A percentile compares a stretch with the other conserved stretches of the same genome.
Evolutionary conservation across 2,797 vertebrate species (phyloP).

Genomic region (Menidia menidia): DNA sequence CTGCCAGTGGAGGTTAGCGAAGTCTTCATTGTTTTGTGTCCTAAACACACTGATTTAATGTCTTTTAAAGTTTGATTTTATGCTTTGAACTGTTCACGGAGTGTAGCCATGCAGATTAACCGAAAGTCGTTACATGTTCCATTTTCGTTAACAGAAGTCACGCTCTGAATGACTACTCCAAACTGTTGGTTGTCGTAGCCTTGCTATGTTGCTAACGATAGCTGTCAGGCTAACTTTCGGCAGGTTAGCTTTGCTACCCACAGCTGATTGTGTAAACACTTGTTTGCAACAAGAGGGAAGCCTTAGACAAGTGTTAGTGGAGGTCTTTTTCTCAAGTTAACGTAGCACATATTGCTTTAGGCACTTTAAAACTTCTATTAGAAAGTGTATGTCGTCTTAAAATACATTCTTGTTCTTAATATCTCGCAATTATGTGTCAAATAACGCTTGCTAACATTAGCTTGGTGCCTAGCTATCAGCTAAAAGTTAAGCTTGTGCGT

Average conservation of each 20-base stretch:
- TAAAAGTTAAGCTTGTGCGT: constrained; percentile 68
- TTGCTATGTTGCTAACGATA: constrained; percentile 62
- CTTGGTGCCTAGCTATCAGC: constrained; percentile 56
- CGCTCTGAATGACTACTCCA: constrained; percentile 58
- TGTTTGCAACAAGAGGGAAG: constrained; percentile 62
- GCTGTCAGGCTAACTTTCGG: constrained; percentile 74
- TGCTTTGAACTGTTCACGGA: not conserved
- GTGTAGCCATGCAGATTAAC: not conserved
- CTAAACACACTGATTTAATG: constrained; percentile 42
- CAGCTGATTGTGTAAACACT: constrained; percentile 81
- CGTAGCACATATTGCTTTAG: fast-evolving
- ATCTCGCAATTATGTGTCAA: constrained; percentile 59
- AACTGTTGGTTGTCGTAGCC: constrained; percentile 68
- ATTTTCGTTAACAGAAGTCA: constrained; percentile 29
- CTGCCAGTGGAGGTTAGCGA: constrained; percentile 88
- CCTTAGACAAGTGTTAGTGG: constrained; percentile 21
- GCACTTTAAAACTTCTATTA: not conserved
- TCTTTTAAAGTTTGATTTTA: constrained; percentile 47
- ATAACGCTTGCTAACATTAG: constrained; percentile 70
- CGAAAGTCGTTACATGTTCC: constrained; percentile 35
- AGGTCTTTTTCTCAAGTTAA: not conserved
- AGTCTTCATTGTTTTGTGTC: constrained; percentile 74
- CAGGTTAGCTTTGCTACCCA: constrained; percentile 69
- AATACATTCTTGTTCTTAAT: constrained; percentile 27
- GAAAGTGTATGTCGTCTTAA: not conserved